Evolutionary conservation across 2,797 vertebrate genomes (phyloP), one percentile per base, ranked within the genome.

Genomic region (Pangasius mekongensis): DNA sequence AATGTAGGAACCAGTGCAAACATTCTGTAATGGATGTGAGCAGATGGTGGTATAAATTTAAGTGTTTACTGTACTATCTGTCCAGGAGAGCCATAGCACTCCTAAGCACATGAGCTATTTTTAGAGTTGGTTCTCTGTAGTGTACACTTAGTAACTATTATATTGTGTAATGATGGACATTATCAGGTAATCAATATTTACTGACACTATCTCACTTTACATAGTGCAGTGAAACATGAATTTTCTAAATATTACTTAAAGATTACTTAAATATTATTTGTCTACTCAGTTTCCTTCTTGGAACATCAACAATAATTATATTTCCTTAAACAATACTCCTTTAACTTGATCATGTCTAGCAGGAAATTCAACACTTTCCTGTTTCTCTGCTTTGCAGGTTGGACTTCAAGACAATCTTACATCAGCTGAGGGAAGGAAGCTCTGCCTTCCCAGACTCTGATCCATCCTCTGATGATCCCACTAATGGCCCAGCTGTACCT

Each of bases 1-100:
- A 47, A 91, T 85, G 88, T 86, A 87, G 81, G 49, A 66, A 36
- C 85, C 90, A 93, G 90, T 87, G 73, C 91, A 95, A 94, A 94
- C 94, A 94, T 88, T 84, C 78, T 24, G 22, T 36, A 87, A 92
- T 90, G 86, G 92, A 86, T 87, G 81, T 86, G 92, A 93, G 86
- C 95, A 96, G 95, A 95, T 96, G 95, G 95, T 73, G 3, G 49
- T 73, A 86, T 87, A 27, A 84, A 87, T 2, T 16, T 69, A 7
- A 69, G 60, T 86, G 93, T 96, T 95, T 95, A 91, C 90, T 73
- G 85, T 94, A 91, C 85, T 22, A 27, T 58, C 76, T 20, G 83
- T 92, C 82, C 90, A 67, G 24, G 52, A 87, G 67, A 90, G 33
- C 66, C 58, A 74, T 49, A 52, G 30, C 36, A 30, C 56, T 78